Evolutionary conservation across 2,113 vertebrate species (phyloP).

Genomic region (Takifugu flavidus): DNA sequence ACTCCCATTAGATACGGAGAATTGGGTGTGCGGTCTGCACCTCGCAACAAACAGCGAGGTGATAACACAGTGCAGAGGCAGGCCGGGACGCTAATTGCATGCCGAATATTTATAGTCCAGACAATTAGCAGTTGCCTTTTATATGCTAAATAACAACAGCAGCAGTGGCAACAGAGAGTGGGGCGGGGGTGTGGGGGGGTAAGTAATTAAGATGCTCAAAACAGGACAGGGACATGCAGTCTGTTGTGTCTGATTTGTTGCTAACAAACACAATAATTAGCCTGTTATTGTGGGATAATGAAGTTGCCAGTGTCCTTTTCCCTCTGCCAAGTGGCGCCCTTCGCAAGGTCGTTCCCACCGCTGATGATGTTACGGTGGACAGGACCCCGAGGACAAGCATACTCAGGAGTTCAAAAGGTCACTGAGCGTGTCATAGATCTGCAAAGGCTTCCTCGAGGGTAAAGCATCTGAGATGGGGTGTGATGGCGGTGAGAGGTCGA

Average conservation of each 20-base stretch:
- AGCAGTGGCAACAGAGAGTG: slow-evolving; percentile 68
- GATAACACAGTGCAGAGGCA: slow-evolving; percentile 78
- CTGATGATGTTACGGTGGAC: slow-evolving; percentile 31
- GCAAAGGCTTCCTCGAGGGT: too few relatives aligned
- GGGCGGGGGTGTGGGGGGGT: slow-evolving; percentile 36
- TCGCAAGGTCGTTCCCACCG: slow-evolving; percentile 62
- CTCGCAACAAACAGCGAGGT: slow-evolving; percentile 71
- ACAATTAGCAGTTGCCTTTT: slow-evolving; percentile 83
- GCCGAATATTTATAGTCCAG: slow-evolving; percentile 83
- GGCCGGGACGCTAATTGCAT: slow-evolving; percentile 82
- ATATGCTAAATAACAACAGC: slow-evolving; percentile 83
- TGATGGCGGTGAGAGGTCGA: too few relatives aligned
- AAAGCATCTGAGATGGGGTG: too few relatives aligned
- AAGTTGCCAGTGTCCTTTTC: slow-evolving; percentile 79
- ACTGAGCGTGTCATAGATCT: slow-evolving; percentile 35
- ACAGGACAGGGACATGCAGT: slow-evolving; percentile 83
- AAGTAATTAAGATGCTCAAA: slow-evolving; percentile 85
- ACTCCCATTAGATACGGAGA: slow-evolving; percentile 77
- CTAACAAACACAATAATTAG: slow-evolving; percentile 84
- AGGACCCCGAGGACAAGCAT: slow-evolving; percentile 30
- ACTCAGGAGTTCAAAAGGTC: slow-evolving; percentile 61
- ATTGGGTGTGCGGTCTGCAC: slow-evolving; percentile 72
- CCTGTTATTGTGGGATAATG: slow-evolving; percentile 83
- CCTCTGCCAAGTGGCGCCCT: slow-evolving; percentile 73
- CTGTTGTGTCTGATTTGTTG: slow-evolving; percentile 84